Percentiles rank a stretch among this genome's conserved stretches.
Evolutionary conservation across 2,888 invertebrate genomes (phyloP).

Genomic region (Idaea dimidiata): DNA sequence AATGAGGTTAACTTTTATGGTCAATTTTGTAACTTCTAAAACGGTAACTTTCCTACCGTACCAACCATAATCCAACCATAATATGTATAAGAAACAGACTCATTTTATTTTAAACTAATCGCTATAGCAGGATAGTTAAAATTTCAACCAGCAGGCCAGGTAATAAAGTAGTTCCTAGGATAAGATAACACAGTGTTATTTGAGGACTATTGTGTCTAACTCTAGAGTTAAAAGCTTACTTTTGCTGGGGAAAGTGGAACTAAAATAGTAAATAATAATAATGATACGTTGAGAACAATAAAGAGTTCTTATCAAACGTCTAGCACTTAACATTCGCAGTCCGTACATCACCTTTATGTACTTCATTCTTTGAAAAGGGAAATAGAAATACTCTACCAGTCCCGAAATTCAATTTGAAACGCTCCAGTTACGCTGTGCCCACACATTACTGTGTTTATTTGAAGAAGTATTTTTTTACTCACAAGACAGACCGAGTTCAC

Average conservation of each 20-base stretch:
- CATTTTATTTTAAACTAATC: too few relatives aligned
- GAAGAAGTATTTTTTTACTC: not conserved
- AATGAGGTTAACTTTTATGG: constrained; percentile 32
- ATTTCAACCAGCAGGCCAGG: too few relatives aligned
- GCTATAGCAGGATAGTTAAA: too few relatives aligned
- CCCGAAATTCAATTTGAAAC: not conserved
- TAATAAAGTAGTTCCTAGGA: too few relatives aligned
- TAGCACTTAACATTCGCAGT: not conserved
- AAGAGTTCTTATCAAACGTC: not conserved
- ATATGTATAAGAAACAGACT: not conserved
- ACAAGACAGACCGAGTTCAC: not conserved
- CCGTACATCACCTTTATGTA: not conserved
- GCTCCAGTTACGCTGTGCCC: not conserved
- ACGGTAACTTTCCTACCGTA: constrained; percentile 13
- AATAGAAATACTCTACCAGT: not conserved
- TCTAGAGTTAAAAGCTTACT: too few relatives aligned
- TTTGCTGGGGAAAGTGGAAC: too few relatives aligned
- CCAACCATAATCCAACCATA: too few relatives aligned
- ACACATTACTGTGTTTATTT: constrained; percentile 1
- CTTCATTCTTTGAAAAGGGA: not conserved
- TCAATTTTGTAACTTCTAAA: constrained; percentile 13
- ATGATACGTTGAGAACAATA: too few relatives aligned
- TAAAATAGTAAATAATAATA: too few relatives aligned
- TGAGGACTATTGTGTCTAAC: too few relatives aligned
- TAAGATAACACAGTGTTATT: too few relatives aligned